These are phyloP conservation scores for Hyperopisus bebe DNA, from an alignment of 2,113 vertebrate genomes.

Conservation along the genomic window DNA sequence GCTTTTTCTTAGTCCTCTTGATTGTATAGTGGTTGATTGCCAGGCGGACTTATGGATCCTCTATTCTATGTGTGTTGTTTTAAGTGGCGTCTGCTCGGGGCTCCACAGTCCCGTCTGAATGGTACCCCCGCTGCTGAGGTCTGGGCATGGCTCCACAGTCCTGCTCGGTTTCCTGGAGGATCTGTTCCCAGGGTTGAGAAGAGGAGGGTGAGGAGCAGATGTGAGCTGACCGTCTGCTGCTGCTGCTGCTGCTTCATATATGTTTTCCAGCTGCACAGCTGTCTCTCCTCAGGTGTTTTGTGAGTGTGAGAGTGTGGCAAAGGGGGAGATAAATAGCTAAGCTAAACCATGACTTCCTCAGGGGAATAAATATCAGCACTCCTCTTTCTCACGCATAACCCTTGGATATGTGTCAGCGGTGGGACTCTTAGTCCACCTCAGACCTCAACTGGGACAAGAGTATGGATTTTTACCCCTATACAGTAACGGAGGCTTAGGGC, in stretches of 20 bases:
- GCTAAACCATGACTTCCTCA: background rate
- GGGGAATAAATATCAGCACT: background rate
- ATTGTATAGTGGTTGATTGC: background rate
- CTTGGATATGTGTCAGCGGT: background rate
- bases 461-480: background rate
- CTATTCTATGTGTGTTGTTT: background rate
- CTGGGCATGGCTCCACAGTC: slow-evolving; percentile 12
- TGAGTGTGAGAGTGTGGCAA: background rate
- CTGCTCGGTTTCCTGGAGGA: slow-evolving; percentile 51
- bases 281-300: background rate
- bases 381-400: background rate
- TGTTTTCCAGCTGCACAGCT: slow-evolving; percentile 28
- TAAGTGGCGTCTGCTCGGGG: background rate
- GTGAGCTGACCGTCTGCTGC: slow-evolving; percentile 38
- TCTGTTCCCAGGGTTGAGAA: slow-evolving; percentile 54
- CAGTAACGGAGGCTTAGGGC: background rate
- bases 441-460: background rate
- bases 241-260: slow-evolving; percentile 35
- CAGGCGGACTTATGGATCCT: background rate
- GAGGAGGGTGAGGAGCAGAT: slow-evolving; percentile 50
- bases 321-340: background rate
- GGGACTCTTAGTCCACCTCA: background rate
- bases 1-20: background rate
- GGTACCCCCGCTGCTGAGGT: slow-evolving; percentile 4
- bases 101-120: background rate